Percentiles rank a stretch among this genome's conserved stretches.
Evolutionary conservation across 2,113 vertebrate genomes (phyloP).

Genomic region (Dicaeum eximium): DNA sequence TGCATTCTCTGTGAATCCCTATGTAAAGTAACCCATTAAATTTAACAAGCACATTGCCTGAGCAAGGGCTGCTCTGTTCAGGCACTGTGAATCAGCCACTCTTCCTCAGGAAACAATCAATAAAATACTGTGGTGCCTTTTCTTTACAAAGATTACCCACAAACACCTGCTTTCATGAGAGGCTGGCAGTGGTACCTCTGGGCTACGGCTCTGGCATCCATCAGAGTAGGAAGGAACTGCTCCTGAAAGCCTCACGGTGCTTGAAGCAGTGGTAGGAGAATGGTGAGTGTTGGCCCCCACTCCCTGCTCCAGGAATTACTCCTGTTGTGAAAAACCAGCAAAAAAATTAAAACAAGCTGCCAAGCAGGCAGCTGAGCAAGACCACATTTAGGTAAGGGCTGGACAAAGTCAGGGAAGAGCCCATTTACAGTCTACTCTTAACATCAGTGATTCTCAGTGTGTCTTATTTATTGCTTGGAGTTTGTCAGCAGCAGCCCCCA

Average conservation of each 20-base stretch:
- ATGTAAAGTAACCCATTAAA: not conserved
- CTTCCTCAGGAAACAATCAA: not conserved
- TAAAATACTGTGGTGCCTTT: not conserved
- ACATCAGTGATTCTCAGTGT: not conserved
- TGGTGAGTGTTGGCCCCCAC: fast-evolving
- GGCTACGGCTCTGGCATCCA: not conserved
- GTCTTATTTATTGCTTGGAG: not conserved
- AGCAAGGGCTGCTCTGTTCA: not conserved
- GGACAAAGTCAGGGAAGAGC: not conserved
- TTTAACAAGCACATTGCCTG: not conserved
- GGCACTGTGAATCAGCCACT: not conserved
- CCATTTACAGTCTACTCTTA: not conserved
- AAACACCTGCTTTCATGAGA: not conserved
- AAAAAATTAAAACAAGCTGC: not conserved
- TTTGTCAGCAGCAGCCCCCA: not conserved
- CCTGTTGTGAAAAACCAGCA: not conserved
- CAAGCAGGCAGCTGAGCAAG: not conserved
- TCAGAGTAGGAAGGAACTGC: not conserved
- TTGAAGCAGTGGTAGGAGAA: fast-evolving
- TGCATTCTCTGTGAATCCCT: not conserved
- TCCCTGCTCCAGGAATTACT: not conserved
- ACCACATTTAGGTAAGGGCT: not conserved
- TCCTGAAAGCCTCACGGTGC: not conserved
- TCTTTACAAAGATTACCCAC: not conserved
- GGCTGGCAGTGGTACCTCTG: not conserved